Conservation (phyloP, 2,888 invertebrate genomes). For the Machimus atricapillus region DNA sequence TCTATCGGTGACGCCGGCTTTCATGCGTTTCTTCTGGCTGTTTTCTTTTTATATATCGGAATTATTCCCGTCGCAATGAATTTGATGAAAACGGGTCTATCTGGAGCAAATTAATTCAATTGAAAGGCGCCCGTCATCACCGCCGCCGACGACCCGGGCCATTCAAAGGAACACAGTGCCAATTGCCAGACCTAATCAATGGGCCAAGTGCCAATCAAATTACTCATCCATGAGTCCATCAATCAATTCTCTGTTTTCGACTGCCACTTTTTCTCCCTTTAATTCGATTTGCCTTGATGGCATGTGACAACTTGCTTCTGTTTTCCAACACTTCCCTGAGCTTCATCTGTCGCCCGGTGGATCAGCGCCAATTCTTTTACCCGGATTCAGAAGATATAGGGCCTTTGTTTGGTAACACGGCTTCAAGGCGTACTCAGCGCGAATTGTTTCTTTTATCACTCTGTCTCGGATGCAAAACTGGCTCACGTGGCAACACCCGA, state of each 20-base stretch:
- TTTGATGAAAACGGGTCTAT: conserved; percentile 28
- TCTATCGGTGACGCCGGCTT: neutral
- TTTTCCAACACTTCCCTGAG: neutral
- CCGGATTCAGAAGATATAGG: neutral
- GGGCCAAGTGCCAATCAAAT: conserved; percentile 45
- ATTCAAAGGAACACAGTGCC: conserved; percentile 6
- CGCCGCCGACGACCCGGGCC: neutral
- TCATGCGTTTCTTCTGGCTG: conserved; percentile 11
- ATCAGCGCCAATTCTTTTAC: neutral
- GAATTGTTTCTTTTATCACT: neutral
- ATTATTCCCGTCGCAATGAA: neutral
- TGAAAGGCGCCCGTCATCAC: conserved; percentile 5
- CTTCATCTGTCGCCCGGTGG: neutral
- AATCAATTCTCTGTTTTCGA: conserved; percentile 36
- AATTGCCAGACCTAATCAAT: conserved; percentile 32
- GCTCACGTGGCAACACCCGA: neutral
- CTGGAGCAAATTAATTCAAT: conserved; percentile 31
- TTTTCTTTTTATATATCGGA: neutral
- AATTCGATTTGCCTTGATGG: conserved; percentile 9
- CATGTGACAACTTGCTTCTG: neutral
- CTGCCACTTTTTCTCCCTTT: conserved; percentile 11
- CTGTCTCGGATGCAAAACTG: neutral
- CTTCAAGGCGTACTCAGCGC: neutral
- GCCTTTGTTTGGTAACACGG: neutral
- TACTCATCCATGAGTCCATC: conserved; percentile 44